These are phyloP conservation scores for Amphiprion ocellaris DNA, from an alignment of 2,113 vertebrate genomes.

Conservation along the genomic window DNA sequence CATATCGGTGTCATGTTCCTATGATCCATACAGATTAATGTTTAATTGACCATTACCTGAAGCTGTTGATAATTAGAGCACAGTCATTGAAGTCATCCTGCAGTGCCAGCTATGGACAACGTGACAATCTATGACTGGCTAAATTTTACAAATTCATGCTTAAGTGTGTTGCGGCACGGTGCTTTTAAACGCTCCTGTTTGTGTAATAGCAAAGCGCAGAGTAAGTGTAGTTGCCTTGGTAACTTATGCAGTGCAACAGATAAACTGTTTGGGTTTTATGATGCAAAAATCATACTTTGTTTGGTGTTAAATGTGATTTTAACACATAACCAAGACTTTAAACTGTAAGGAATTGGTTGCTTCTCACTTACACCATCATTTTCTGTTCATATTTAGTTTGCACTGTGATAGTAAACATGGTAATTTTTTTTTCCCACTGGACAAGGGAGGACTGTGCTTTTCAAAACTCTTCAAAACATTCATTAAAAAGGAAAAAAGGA, in stretches of 20 bases:
- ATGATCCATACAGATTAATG: slow-evolving; percentile 63
- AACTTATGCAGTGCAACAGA: neutral
- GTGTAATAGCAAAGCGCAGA: slow-evolving; percentile 2
- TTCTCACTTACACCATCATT: neutral
- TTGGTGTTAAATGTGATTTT: neutral
- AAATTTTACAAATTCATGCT: slow-evolving; percentile 42
- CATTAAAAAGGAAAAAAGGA: slow-evolving; percentile 4
- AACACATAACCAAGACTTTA: neutral
- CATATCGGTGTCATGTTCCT: slow-evolving; percentile 51
- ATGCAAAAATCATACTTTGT: neutral
- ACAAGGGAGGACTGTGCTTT: slow-evolving; percentile 4
- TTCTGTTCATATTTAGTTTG: neutral
- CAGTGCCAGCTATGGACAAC: slow-evolving; percentile 37
- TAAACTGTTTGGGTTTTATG: neutral
- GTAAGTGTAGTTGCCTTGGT: neutral
- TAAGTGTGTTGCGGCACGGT: slow-evolving; percentile 29
- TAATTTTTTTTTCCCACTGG: neutral
- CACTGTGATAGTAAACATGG: neutral
- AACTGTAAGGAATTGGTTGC: neutral
- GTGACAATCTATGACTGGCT: neutral
- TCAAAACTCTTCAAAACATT: slow-evolving; percentile 20
- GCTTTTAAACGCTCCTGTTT: slow-evolving; percentile 18
- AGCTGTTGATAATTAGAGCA: slow-evolving; percentile 55
- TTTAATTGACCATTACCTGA: slow-evolving; percentile 63
- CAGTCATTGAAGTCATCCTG: slow-evolving; percentile 40